phyloP scores from a whole-genome alignment of 2,797 vertebrate genomes.

The Echiichthys vipera region DNA sequence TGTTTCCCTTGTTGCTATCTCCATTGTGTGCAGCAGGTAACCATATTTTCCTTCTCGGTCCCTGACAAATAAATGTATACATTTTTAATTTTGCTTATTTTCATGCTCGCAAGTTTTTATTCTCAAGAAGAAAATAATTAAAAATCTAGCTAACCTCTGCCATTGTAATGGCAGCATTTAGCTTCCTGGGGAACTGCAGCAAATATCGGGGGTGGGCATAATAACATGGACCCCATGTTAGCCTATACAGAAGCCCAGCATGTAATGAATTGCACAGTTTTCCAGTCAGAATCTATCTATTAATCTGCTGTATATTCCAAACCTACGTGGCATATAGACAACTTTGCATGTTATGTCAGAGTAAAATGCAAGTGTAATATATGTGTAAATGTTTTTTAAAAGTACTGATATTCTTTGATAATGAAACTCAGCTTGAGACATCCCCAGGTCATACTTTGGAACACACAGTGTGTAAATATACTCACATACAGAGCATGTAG shows the following conservation, averaged over 20 bases:
- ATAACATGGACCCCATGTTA: not conserved
- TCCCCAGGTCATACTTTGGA: not conserved
- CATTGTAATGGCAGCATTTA: not conserved
- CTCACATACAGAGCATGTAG: conserved; percentile 2
- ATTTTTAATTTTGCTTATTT: not conserved
- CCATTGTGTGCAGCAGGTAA: conserved; percentile 98
- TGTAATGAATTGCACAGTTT: not conserved
- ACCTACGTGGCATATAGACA: too few relatives aligned
- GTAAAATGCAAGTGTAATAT: not conserved
- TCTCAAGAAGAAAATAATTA: not conserved
- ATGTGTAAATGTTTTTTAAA: not conserved
- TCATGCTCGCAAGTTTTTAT: not conserved
- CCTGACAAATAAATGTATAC: not conserved
- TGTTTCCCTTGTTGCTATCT: conserved; percentile 96
- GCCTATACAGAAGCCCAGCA: not conserved
- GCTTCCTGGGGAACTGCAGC: not conserved
- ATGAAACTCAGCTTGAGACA: too few relatives aligned
- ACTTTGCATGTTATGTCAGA: not conserved
- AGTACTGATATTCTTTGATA: too few relatives aligned
- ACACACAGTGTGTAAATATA: not conserved
- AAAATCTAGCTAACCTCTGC: not conserved
- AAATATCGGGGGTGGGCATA: not conserved
- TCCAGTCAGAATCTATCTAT: not conserved
- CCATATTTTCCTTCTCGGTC: conserved; percentile 6
- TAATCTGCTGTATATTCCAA: too few relatives aligned